phyloP scores from a whole-genome alignment of 2,113 vertebrate species.

The Brevimyrus niger region DNA sequence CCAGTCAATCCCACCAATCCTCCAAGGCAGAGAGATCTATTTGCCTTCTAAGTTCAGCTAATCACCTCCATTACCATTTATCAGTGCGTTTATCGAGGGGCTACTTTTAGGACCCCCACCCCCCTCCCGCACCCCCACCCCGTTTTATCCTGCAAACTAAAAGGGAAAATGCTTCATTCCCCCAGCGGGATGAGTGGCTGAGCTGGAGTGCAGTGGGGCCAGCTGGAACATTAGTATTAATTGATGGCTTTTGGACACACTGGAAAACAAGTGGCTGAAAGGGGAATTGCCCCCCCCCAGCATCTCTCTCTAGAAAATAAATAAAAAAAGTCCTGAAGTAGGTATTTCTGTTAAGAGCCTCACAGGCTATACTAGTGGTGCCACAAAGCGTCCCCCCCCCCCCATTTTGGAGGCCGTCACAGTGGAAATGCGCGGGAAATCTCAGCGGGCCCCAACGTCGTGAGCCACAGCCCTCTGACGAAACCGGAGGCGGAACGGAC shows the following conservation, averaged over 20 bases:
- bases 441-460: slow-evolving; percentile 33
- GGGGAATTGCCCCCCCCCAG: slow-evolving; percentile 31
- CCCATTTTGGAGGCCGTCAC: slow-evolving; percentile 17
- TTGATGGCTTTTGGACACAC: slow-evolving; percentile 47
- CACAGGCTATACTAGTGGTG: not conserved
- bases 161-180: slow-evolving; percentile 45
- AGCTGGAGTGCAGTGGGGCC: slow-evolving; percentile 14
- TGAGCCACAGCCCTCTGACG: slow-evolving; percentile 17
- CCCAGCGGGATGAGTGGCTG: slow-evolving; percentile 29
- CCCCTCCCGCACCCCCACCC: not conserved
- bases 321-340: slow-evolving; percentile 17
- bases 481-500: slow-evolving; percentile 49
- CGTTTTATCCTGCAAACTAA: slow-evolving; percentile 52
- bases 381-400: slow-evolving; percentile 18
- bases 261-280: slow-evolving; percentile 42
- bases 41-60: slow-evolving; percentile 60
- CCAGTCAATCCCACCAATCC: slow-evolving; percentile 35
- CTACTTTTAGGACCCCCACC: slow-evolving; percentile 56
- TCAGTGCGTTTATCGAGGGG: slow-evolving; percentile 52
- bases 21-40: slow-evolving; percentile 46
- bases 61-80: slow-evolving; percentile 64
- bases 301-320: slow-evolving; percentile 26
- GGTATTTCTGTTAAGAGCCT: slow-evolving; percentile 5
- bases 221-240: slow-evolving; percentile 42
- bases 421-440: slow-evolving; percentile 23